Base-by-base conservation (phyloP, 2,113 vertebrate genomes). In the Saguinus midas region DNA sequence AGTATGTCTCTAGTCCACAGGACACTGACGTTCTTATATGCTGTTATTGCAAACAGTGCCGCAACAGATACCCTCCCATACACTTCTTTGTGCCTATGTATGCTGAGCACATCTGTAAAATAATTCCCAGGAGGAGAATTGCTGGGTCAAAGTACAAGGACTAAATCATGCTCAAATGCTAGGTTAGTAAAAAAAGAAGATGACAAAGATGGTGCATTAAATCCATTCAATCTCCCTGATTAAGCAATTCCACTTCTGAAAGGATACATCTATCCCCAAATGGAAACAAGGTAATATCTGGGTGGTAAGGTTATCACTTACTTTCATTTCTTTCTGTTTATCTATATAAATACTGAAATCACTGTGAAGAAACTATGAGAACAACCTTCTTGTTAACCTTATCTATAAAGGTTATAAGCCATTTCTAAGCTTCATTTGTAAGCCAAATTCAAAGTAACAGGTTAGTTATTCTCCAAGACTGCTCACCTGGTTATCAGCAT, bases 401-500 rank as follows among this genome's bases (percentile, higher is more conserved):
- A 93, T 86, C 66, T 13, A 32, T 64, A 64, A 14, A 64, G 61
- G 27, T 64, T 64, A 64, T 32, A 29, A 64, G 27, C 61, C 27
- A 64, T 29, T 64, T 29, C 12, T 29, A 64, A 64, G 61, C 20
- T 20, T 95, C 43, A 93, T 86, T 76, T 91, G 45, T 45, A 94
- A 90, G 32, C 29, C 79, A 58, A 97, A 76, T 14, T 82, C 40
- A 87, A 93, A 80, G 10, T 37, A 78, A 72, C 17, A 80, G 23
- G 64, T 25, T 58, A 66, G 58, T 23, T 70, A 64, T 27, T 43
- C 45, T 70, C 52, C 29, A 81, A 83, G 50, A 79, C 29, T 13
- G 85, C 97, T 98, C 79, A 99, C 99, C 98, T 99, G 99, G 95
- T 98, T 98, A 81, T 99, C 99, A 5, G 98, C 97, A 5, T 99